phyloP scores from a whole-genome alignment of 2,888 invertebrate species.

The Podabrus alpinus region DNA sequence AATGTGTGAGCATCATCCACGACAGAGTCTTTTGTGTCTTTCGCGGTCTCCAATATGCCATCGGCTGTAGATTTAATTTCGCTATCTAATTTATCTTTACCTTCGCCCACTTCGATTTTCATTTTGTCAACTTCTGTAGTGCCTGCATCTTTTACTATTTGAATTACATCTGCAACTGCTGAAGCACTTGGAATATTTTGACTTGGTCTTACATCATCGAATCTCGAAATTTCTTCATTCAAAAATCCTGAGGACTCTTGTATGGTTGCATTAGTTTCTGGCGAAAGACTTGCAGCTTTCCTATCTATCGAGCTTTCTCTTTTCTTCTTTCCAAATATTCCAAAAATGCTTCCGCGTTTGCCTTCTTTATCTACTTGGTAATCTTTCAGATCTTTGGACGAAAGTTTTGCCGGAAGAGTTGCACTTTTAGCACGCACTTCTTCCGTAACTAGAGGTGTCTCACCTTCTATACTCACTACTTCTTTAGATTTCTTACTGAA shows the following conservation, averaged over 20 bases:
- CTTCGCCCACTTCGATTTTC: background rate
- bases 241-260: slow-evolving; percentile 33
- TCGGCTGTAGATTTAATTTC: background rate
- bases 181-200: background rate
- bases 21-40: background rate
- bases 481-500: slow-evolving; percentile 43
- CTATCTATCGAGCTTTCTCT: slow-evolving; percentile 12
- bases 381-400: background rate
- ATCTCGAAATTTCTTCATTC: slow-evolving; percentile 33
- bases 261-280: slow-evolving; percentile 20
- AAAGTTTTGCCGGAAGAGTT: background rate
- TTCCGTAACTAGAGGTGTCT: background rate
- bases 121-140: background rate
- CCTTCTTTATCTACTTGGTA: background rate
- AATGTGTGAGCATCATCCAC: slow-evolving; percentile 13
- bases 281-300: slow-evolving; percentile 11
- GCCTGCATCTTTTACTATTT: background rate
- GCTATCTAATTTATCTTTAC: background rate
- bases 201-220: slow-evolving; percentile 30
- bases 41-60: slow-evolving; percentile 11
- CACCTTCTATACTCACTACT: background rate
- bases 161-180: background rate
- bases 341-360: slow-evolving; percentile 22
- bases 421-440: background rate
- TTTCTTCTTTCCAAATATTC: slow-evolving; percentile 37